phyloP scores from a whole-genome alignment of 2,797 vertebrate species.

The Poliocrania exsul region DNA sequence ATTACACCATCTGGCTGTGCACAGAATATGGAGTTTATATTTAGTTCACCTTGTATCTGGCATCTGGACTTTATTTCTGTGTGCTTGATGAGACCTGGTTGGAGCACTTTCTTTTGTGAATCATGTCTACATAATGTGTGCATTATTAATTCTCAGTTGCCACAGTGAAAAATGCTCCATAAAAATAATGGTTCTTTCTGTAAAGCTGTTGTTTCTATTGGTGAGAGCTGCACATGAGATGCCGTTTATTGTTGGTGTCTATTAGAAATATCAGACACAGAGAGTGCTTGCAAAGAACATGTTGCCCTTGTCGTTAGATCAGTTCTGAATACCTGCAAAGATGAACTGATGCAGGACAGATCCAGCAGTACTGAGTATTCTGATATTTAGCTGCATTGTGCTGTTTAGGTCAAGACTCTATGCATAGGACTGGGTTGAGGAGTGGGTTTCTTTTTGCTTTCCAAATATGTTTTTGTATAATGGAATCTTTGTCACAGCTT shows the following conservation, averaged over 20 bases:
- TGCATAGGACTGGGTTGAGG: not conserved
- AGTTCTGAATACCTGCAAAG: not conserved
- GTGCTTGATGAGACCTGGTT: not conserved
- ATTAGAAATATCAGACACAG: not conserved
- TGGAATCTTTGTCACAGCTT: not conserved
- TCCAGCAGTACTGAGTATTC: not conserved
- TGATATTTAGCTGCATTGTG: not conserved
- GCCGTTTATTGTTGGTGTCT: not conserved
- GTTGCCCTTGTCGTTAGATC: not conserved
- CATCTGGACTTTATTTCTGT: constrained; percentile 7
- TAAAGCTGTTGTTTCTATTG: not conserved
- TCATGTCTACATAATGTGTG: not conserved
- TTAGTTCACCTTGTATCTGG: constrained; percentile 37
- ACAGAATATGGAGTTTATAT: not conserved
- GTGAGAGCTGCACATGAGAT: not conserved
- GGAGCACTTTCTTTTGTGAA: not conserved
- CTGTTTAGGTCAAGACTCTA: not conserved
- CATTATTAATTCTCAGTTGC: not conserved
- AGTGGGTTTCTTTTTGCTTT: not conserved
- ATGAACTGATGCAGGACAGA: not conserved
- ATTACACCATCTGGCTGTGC: constrained; percentile 12
- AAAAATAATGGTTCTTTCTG: not conserved
- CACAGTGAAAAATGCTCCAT: not conserved
- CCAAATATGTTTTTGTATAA: not conserved
- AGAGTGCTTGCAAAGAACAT: not conserved